phyloP scores from a whole-genome alignment of 2,113 vertebrate species.

The Stigmatopora argus region DNA sequence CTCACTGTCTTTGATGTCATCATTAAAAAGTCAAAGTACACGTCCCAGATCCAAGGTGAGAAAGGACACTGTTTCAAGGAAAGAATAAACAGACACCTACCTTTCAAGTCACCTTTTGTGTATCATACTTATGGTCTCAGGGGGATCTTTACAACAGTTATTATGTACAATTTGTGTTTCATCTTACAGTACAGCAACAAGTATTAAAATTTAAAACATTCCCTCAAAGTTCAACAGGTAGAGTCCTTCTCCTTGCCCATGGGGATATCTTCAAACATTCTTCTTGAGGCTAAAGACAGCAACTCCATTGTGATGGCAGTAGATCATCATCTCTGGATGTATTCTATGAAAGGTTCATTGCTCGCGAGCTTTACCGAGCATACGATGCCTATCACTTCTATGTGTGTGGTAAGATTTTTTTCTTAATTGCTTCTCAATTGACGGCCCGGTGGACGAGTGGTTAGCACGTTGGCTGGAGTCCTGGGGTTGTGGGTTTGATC shows the following conservation, averaged over 20 bases:
- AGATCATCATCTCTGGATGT: conserved; percentile 52
- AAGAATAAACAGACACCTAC: not conserved
- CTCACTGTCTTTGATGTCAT: conserved; percentile 62
- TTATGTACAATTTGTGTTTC: not conserved
- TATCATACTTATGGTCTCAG: too few species aligned
- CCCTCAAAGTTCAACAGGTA: conserved; percentile 63
- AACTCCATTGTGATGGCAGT: conserved; percentile 59
- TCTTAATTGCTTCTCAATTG: too few species aligned
- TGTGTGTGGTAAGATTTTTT: conserved; percentile 72
- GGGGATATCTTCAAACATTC: conserved; percentile 33
- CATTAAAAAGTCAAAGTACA: conserved; percentile 61
- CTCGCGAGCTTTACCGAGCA: conserved; percentile 77
- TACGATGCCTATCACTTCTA: conserved; percentile 64
- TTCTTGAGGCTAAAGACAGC: conserved; percentile 63
- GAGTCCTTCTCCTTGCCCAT: conserved; percentile 57
- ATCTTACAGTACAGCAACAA: too few species aligned
- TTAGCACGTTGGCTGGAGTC: too few species aligned
- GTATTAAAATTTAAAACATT: not conserved
- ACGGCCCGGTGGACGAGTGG: too few species aligned
- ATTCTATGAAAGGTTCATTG: conserved; percentile 67
- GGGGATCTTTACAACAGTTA: not conserved
- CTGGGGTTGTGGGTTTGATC: too few species aligned
- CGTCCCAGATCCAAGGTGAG: conserved; percentile 58
- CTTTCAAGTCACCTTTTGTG: not conserved
- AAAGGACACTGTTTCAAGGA: conserved; percentile 9